Conservation (phyloP, 2,797 vertebrate genomes). For the Malacoctenus gilli region DNA sequence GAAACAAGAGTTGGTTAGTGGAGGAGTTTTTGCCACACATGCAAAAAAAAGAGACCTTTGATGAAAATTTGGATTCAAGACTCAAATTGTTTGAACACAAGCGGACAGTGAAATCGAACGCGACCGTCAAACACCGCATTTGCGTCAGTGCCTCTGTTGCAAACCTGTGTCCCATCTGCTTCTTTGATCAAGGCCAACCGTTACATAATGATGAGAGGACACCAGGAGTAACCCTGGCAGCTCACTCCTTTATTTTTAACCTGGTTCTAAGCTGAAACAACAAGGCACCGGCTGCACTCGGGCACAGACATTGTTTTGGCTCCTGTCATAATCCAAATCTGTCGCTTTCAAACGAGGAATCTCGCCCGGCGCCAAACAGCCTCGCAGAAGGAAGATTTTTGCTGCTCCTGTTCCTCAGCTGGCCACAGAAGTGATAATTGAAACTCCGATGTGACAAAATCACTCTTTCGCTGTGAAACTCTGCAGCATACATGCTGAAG, state of each 20-base stretch:
- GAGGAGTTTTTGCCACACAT: too few species aligned
- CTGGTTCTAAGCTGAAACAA: conserved; percentile 40
- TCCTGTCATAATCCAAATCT: conserved; percentile 60
- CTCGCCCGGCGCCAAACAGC: conserved; percentile 52
- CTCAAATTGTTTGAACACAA: too few species aligned
- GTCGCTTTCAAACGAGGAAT: conserved; percentile 58
- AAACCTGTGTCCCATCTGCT: conserved; percentile 14
- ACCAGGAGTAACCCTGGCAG: conserved; percentile 34
- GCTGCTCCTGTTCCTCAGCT: conserved; percentile 51
- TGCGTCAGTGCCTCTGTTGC: neutral
- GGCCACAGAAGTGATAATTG: conserved; percentile 61
- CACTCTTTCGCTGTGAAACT: conserved; percentile 32
- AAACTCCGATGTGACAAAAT: conserved; percentile 62
- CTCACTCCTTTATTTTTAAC: conserved; percentile 34
- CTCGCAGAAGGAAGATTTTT: conserved; percentile 63
- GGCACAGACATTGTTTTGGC: conserved; percentile 56
- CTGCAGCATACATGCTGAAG: neutral
- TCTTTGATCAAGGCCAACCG: conserved; percentile 21
- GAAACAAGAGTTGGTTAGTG: too few species aligned
- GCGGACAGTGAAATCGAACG: too few species aligned
- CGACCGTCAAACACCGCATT: conserved; percentile 1
- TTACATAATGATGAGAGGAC: conserved; percentile 37
- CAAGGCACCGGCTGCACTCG: conserved; percentile 46
- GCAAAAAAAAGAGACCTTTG: too few species aligned
- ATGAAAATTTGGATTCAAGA: too few species aligned